These are phyloP conservation scores for Elachura formosa DNA, from an alignment of 2,113 vertebrate species.

Conservation along the genomic window DNA sequence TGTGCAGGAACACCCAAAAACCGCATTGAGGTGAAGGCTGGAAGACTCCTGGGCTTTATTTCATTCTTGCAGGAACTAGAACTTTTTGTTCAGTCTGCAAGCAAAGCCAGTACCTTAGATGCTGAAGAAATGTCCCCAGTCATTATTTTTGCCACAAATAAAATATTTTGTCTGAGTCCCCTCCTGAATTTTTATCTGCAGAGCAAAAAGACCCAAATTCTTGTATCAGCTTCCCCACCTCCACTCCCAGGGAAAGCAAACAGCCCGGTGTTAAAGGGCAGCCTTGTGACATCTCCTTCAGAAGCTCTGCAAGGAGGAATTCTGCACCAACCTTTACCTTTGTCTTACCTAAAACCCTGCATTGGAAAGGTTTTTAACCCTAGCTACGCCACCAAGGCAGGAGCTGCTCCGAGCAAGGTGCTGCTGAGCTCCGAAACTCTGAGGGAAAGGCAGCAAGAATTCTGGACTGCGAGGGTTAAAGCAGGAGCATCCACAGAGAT, in stretches of 20 bases:
- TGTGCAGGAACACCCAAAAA: neutral
- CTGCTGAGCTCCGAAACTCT: neutral
- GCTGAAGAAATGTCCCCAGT: fast-evolving
- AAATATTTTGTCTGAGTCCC: neutral
- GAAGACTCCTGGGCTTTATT: neutral
- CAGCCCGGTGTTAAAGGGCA: neutral
- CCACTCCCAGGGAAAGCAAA: neutral
- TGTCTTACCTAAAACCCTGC: neutral
- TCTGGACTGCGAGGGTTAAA: neutral
- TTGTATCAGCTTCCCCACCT: neutral
- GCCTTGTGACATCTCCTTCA: neutral
- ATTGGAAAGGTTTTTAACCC: neutral
- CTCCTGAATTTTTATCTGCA: neutral
- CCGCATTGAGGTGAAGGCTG: neutral
- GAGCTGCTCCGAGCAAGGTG: neutral
- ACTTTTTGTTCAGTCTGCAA: neutral
- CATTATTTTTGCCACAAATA: neutral
- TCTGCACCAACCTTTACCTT: neutral
- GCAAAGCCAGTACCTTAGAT: neutral
- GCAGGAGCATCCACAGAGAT: neutral
- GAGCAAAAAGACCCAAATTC: neutral
- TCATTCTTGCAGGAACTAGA: neutral
- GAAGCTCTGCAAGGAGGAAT: neutral
- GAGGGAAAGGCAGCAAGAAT: neutral
- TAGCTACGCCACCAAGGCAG: neutral